phyloP scores from a whole-genome alignment of 2,113 vertebrate species.

The Empidonax alnorum region DNA sequence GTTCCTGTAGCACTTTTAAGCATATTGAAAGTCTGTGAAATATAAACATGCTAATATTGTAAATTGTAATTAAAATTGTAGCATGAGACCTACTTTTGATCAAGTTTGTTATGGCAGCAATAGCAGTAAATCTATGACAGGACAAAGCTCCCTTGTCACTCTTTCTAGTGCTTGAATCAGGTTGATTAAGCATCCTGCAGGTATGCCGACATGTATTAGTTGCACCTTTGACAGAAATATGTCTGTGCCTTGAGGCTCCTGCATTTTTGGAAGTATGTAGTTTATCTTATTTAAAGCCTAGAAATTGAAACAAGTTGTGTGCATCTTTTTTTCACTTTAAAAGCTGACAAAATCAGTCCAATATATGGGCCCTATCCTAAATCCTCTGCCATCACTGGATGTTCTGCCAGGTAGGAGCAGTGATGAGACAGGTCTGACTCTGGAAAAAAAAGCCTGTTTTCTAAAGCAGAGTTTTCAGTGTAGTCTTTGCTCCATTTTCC shows the following conservation, averaged over 20 bases:
- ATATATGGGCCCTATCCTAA: neutral
- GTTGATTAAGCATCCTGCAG: neutral
- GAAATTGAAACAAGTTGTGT: neutral
- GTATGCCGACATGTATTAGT: neutral
- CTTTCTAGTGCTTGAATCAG: neutral
- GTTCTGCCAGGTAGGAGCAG: neutral
- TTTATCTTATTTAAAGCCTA: slow-evolving; percentile 16
- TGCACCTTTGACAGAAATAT: slow-evolving; percentile 20
- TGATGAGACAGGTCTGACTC: neutral
- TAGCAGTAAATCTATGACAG: neutral
- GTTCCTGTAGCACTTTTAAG: neutral
- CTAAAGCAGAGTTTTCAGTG: neutral
- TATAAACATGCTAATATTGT: neutral
- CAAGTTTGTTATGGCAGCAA: neutral
- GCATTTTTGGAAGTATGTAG: neutral
- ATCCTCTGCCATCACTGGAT: neutral
- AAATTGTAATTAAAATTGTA: neutral
- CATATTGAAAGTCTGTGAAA: neutral
- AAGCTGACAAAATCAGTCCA: neutral
- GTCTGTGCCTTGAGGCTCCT: neutral
- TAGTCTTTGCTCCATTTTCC: neutral
- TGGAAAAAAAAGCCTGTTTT: neutral
- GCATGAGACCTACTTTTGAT: neutral
- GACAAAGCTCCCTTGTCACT: neutral
- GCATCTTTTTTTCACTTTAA: neutral